A percentile compares a stretch with the other conserved stretches of the same genome.
These are phyloP conservation scores for Copsychus sechellarum DNA, from an alignment of 2,113 vertebrate species.

Conservation along the genomic window DNA sequence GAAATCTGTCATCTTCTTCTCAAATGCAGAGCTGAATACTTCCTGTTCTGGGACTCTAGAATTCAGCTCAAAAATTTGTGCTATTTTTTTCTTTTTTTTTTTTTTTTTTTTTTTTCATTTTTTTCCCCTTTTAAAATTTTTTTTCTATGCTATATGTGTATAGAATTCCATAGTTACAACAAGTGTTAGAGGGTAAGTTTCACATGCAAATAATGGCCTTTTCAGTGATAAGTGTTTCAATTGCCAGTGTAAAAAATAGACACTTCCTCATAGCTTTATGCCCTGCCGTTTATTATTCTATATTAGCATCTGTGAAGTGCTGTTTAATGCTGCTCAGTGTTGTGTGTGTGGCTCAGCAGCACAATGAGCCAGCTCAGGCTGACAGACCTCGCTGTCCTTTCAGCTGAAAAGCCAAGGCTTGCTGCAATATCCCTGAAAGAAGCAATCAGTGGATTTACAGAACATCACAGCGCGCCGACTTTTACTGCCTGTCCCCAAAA, in stretches of 20 bases:
- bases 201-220: constrained; percentile 29
- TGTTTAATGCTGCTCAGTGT: neutral
- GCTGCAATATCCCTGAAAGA: constrained; percentile 39
- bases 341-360: neutral
- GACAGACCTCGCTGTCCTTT: constrained; percentile 32
- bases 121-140: neutral
- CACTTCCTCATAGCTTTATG: neutral
- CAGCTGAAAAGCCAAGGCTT: constrained; percentile 12
- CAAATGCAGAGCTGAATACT: neutral
- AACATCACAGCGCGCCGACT: constrained; percentile 35
- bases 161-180: neutral
- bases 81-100: neutral
- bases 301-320: neutral
- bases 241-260: neutral
- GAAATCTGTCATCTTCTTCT: constrained; percentile 23
- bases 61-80: neutral
- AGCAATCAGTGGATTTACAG: constrained; percentile 59
- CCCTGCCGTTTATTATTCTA: neutral
- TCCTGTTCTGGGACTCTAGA: neutral
- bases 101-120: neutral
- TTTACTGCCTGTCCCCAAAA: constrained; percentile 62
- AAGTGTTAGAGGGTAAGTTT: neutral
- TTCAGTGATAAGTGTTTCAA: neutral
- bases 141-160: neutral
- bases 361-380: constrained; percentile 39